Conservation (phyloP, 2,888 invertebrate species). For the Alsophila aescularia region DNA sequence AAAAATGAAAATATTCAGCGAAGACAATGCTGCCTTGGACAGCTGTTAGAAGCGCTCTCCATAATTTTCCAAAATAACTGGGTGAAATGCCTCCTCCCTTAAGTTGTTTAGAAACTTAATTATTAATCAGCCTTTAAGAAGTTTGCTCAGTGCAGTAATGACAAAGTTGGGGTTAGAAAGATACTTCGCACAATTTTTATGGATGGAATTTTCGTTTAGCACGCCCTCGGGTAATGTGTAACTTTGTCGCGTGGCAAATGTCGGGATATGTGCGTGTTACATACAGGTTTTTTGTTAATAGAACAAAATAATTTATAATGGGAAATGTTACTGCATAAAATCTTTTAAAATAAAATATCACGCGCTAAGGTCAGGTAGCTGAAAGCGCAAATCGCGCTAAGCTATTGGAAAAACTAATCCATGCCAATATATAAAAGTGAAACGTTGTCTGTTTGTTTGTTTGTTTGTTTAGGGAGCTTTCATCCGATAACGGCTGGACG, state of each 20-base stretch:
- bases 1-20: neutral
- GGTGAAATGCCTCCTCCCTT: constrained; percentile 1
- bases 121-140: constrained; percentile 32
- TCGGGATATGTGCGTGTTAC: constrained; percentile 41
- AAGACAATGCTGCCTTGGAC: neutral
- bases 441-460: too few species aligned
- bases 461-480: too few species aligned
- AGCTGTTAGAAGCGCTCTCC: neutral
- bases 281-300: constrained; percentile 12
- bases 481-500: too few species aligned
- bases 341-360: too few species aligned
- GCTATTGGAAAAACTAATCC: too few species aligned
- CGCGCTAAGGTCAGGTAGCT: too few species aligned
- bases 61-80: constrained; percentile 4
- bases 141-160: constrained; percentile 23
- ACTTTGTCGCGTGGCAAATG: constrained; percentile 54
- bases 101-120: constrained; percentile 23
- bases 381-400: too few species aligned
- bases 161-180: constrained; percentile 36
- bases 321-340: too few species aligned
- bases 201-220: constrained; percentile 52
- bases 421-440: too few species aligned
- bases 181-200: constrained; percentile 43
- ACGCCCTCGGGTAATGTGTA: constrained; percentile 47
- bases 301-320: neutral